These are phyloP conservation scores for Stichodactyla mertensii DNA, from an alignment of 64 coral and sea anemone genomes.

Conservation along the genomic window DNA sequence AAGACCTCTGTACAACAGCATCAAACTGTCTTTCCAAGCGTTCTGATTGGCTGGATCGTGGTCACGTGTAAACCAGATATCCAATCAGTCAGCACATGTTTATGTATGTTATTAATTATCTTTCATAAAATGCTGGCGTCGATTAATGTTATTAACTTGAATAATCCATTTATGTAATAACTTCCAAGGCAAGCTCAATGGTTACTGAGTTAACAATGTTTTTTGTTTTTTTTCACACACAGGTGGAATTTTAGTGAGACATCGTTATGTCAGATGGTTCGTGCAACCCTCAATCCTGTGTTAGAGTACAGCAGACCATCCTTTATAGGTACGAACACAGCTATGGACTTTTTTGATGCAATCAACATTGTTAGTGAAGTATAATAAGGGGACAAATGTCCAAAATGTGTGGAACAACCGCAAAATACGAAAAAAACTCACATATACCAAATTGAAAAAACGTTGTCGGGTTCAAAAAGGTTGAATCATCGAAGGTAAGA, in stretches of 20 bases:
- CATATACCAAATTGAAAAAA: no score
- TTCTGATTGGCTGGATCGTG: background rate
- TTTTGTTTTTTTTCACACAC: background rate
- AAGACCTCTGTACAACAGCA: background rate
- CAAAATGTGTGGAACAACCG: no score
- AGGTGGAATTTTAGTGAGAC: slow-evolving; percentile 97
- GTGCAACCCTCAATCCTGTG: slow-evolving; percentile 79
- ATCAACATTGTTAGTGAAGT: no score
- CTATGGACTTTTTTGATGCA: no score
- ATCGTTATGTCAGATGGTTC: slow-evolving; percentile 75
- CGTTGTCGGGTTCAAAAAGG: no score
- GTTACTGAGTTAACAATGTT: background rate
- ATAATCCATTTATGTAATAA: background rate
- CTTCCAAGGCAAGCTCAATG: background rate
- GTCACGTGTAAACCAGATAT: background rate
- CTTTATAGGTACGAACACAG: slow-evolving; percentile 68
- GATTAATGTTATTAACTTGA: background rate
- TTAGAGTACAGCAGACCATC: slow-evolving; percentile 85
- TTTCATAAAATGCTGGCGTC: background rate
- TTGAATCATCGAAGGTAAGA: no score
- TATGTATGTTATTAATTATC: background rate
- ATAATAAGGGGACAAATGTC: no score
- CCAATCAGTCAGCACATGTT: background rate
- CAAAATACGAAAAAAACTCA: no score
- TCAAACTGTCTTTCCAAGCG: background rate